A percentile compares a stretch with the other conserved stretches of the same genome.
phyloP scores from a whole-genome alignment of 2,888 invertebrate species.

The Lochmaea capreae region DNA sequence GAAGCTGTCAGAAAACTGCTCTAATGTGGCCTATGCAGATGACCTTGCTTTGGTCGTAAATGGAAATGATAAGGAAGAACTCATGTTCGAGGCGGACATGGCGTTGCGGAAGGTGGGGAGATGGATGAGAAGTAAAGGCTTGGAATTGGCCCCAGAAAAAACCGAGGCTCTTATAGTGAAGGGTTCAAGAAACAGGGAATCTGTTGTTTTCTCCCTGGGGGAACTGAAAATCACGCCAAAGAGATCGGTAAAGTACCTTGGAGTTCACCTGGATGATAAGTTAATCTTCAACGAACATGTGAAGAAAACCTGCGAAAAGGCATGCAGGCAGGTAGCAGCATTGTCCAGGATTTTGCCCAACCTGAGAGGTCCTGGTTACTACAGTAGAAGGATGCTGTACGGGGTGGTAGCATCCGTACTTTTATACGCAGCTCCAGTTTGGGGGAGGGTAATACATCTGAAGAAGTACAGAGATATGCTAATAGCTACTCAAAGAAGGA shows the following conservation, averaged over 20 bases:
- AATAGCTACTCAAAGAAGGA: conserved; percentile 16
- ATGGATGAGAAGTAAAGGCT: not conserved
- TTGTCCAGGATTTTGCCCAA: too few relatives aligned
- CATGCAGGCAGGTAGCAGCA: too few relatives aligned
- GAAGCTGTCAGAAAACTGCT: conserved; percentile 5
- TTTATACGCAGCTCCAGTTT: too few relatives aligned
- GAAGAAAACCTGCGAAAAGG: too few relatives aligned
- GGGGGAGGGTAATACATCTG: too few relatives aligned
- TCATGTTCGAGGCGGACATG: conserved; percentile 12
- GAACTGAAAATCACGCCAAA: not conserved
- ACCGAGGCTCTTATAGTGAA: not conserved
- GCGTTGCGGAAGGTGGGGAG: conserved; percentile 15
- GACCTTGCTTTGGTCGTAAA: not conserved
- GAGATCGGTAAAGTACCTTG: conserved; percentile 29
- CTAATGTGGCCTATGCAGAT: too few relatives aligned
- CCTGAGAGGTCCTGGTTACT: too few relatives aligned
- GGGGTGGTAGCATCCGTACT: too few relatives aligned
- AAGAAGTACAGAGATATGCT: conserved; percentile 26
- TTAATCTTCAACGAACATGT: too few relatives aligned
- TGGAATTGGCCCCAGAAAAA: conserved; percentile 13
- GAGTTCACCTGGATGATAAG: too few relatives aligned
- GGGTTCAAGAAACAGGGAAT: conserved; percentile 22
- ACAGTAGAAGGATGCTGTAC: too few relatives aligned
- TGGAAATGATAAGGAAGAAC: conserved; percentile 13
- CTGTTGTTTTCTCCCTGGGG: not conserved